Conservation (phyloP, 53 echinoderm and acorn worm genomes). For the Arbacia lixula region DNA sequence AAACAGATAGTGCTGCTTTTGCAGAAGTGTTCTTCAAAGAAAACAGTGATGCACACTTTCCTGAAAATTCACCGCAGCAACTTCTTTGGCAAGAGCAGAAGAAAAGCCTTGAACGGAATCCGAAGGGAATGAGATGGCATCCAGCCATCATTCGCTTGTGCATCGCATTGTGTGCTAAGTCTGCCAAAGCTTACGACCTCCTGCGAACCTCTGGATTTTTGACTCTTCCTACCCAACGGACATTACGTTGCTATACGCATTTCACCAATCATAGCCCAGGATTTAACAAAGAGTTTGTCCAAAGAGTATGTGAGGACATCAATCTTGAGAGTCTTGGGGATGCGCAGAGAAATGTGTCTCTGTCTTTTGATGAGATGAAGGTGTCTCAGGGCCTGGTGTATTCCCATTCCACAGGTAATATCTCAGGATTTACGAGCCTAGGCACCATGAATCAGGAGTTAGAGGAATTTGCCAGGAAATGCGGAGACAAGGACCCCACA, state of each 20-base stretch:
- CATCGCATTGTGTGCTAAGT: constrained; percentile 19
- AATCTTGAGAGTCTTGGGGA: neutral
- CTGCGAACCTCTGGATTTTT: neutral
- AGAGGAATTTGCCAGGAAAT: neutral
- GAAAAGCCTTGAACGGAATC: neutral
- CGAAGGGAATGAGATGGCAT: constrained; percentile 37
- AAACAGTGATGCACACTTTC: neutral
- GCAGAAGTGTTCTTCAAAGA: neutral
- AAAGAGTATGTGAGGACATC: constrained; percentile 12
- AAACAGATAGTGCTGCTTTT: neutral
- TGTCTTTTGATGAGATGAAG: constrained; percentile 13
- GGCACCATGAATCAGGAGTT: neutral
- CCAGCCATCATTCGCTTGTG: neutral
- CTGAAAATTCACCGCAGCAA: constrained; percentile 3
- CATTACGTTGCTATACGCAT: neutral
- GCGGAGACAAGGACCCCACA: neutral
- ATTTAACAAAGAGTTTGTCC: constrained; percentile 12
- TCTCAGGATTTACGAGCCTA: constrained; percentile 1
- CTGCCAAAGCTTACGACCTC: constrained; percentile 4
- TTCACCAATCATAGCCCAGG: constrained; percentile 4
- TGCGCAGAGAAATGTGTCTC: neutral
- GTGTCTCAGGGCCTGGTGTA: neutral
- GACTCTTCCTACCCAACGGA: neutral
- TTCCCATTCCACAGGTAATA: constrained; percentile 5
- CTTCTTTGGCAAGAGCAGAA: constrained; percentile 7